Evolutionary conservation across 2,797 vertebrate genomes (phyloP).

Genomic region (Malacoraja senta): DNA sequence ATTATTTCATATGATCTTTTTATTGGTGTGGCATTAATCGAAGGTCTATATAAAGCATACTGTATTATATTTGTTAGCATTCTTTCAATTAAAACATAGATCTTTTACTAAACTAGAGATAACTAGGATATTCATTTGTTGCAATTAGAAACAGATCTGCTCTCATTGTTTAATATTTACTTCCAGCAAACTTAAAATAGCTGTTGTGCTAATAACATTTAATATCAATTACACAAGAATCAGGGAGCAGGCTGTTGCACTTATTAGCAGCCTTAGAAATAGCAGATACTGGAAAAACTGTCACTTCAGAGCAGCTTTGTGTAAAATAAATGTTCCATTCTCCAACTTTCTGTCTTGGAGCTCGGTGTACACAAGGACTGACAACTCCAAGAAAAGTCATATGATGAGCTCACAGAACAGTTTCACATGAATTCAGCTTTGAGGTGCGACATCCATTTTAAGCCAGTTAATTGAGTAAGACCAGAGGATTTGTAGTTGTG

Average conservation of each 20-base stretch:
- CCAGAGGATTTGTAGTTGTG: neutral
- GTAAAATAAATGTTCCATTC: neutral
- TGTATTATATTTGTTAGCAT: neutral
- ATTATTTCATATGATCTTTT: neutral
- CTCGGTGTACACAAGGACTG: neutral
- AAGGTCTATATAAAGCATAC: neutral
- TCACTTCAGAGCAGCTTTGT: neutral
- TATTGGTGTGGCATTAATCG: neutral
- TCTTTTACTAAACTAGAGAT: neutral
- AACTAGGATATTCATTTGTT: neutral
- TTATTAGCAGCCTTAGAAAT: neutral
- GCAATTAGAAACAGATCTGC: neutral
- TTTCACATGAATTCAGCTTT: conserved; percentile 18
- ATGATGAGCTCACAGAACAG: conserved; percentile 3
- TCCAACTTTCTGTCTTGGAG: neutral
- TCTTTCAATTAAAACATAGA: neutral
- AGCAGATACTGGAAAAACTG: neutral
- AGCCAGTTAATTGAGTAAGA: conserved; percentile 22
- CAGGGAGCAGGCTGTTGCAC: neutral
- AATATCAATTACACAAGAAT: neutral
- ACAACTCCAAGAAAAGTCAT: neutral
- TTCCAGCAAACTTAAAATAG: neutral
- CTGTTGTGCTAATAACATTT: neutral
- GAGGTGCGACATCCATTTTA: neutral
- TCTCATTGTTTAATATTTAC: neutral